A percentile compares a stretch with the other conserved stretches of the same genome.
phyloP scores from a whole-genome alignment of 2,113 vertebrate species.

The Amphiprion percula region DNA sequence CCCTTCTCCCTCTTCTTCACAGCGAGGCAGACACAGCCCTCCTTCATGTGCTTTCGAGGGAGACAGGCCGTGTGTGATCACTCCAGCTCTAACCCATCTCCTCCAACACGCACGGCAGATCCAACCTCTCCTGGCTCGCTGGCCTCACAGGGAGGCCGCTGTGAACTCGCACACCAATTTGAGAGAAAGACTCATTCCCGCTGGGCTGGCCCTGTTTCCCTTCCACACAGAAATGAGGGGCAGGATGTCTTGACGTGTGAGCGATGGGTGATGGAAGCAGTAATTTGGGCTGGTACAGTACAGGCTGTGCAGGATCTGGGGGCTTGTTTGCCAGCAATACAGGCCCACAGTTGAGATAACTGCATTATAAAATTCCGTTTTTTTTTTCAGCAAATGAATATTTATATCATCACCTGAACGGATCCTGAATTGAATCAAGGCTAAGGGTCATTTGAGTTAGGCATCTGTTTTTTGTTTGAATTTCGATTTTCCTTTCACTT shows the following conservation, averaged over 20 bases:
- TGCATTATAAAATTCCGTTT: background rate
- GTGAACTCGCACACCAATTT: conserved; percentile 75
- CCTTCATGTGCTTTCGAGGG: conserved; percentile 70
- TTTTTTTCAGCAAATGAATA: background rate
- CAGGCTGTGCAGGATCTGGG: conserved; percentile 43
- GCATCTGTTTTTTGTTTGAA: background rate
- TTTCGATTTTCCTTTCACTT: background rate
- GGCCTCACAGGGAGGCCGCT: conserved; percentile 66
- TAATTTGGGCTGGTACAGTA: conserved; percentile 64
- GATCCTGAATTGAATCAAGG: background rate
- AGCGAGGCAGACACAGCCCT: conserved; percentile 65
- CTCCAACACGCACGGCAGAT: conserved; percentile 57
- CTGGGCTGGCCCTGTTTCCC: conserved; percentile 64
- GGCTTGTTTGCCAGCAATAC: conserved; percentile 22
- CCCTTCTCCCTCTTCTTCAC: conserved; percentile 71
- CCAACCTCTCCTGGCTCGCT: conserved; percentile 64
- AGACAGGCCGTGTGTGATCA: conserved; percentile 72
- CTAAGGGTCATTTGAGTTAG: background rate
- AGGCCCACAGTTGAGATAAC: conserved; percentile 3
- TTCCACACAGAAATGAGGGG: conserved; percentile 61
- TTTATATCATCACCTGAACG: background rate
- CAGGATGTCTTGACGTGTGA: conserved; percentile 69
- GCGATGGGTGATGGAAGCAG: conserved; percentile 67
- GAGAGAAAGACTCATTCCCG: conserved; percentile 65
- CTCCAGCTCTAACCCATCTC: conserved; percentile 66